phyloP scores from a whole-genome alignment of 1,140 invertebrate genomes.

The Mycetomoellerius zeteki region DNA sequence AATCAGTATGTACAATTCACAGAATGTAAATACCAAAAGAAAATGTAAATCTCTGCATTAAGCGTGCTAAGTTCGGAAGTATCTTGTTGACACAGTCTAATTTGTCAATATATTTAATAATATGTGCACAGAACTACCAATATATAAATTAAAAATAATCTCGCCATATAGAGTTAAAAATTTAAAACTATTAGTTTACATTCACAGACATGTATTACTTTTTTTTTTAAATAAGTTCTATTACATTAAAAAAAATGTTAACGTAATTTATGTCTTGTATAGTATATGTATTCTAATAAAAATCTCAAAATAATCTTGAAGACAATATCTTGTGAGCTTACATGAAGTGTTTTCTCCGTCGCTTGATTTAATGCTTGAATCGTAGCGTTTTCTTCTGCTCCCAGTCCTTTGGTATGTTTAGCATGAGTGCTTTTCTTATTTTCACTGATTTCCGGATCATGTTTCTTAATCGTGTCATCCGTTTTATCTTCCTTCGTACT shows the following conservation, averaged over 20 bases:
- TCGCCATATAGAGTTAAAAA: background rate
- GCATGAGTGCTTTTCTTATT: conserved; percentile 82
- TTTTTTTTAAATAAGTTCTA: background rate
- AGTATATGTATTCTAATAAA: conserved; percentile 12
- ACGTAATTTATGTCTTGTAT: background rate
- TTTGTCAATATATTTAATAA: background rate
- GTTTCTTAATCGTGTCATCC: conserved; percentile 68
- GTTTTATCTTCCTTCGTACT: conserved; percentile 78
- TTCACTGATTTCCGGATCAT: conserved; percentile 75
- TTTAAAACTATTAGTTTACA: background rate
- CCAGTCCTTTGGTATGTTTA: conserved; percentile 81
- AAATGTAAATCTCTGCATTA: background rate
- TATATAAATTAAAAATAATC: background rate
- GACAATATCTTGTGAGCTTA: conserved; percentile 78
- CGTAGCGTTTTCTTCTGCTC: conserved; percentile 86
- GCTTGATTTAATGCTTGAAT: conserved; percentile 92
- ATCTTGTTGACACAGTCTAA: background rate
- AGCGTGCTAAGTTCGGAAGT: background rate
- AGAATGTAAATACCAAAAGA: conserved; percentile 7
- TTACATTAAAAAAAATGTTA: background rate
- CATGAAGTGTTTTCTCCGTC: conserved; percentile 93
- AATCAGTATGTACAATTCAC: conserved; percentile 14
- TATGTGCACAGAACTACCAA: background rate
- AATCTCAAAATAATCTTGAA: conserved; percentile 47
- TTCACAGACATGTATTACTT: background rate